A percentile compares a stretch with the other conserved stretches of the same genome.
Evolutionary conservation across 2,113 vertebrate genomes (phyloP).

Genomic region (Trogon surrucura): DNA sequence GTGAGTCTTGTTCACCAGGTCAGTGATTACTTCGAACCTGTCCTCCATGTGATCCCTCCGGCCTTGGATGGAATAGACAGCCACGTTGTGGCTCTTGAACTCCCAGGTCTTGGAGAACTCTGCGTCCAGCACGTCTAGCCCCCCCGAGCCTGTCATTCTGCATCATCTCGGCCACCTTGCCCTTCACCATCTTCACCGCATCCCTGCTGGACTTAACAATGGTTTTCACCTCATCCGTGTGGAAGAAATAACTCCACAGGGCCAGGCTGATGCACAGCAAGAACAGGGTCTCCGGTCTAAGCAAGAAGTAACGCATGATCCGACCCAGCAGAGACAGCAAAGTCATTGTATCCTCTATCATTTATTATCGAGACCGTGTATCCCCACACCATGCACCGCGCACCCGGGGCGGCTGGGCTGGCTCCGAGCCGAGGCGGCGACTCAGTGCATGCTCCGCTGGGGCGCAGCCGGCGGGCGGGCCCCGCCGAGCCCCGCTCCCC

Average conservation of each 20-base stretch:
- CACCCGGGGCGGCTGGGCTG: conserved; percentile 35
- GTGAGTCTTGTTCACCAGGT: conserved; percentile 92
- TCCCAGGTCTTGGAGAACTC: conserved; percentile 98
- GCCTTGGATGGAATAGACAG: conserved; percentile 98
- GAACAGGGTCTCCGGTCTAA: conserved; percentile 97
- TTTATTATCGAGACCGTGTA: conserved; percentile 79
- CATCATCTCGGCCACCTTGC: conserved; percentile 98
- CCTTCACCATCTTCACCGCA: conserved; percentile 97
- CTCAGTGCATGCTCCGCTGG: conserved; percentile 67
- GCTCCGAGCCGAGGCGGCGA: conserved; percentile 35
- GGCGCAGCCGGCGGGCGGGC: too few relatives aligned
- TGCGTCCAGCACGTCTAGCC: conserved; percentile 91
- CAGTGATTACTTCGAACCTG: conserved; percentile 91
- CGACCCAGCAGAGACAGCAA: conserved; percentile 96
- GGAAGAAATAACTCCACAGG: conserved; percentile 99
- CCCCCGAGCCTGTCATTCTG: conserved; percentile 93
- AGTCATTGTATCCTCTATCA: conserved; percentile 99
- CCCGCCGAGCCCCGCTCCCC: too few relatives aligned
- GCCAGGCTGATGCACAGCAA: conserved; percentile 97
- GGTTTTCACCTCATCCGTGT: conserved; percentile 99
- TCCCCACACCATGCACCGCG: conserved; percentile 64
- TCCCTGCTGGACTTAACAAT: conserved; percentile 98
- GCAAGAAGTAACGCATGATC: conserved; percentile 99
- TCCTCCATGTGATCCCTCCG: conserved; percentile 98
- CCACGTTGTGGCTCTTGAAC: conserved; percentile 92